Evolutionary conservation across 2,797 vertebrate genomes (phyloP), one percentile per base, ranked within the genome.

Genomic region (Melanotaenia trifasciata): DNA sequence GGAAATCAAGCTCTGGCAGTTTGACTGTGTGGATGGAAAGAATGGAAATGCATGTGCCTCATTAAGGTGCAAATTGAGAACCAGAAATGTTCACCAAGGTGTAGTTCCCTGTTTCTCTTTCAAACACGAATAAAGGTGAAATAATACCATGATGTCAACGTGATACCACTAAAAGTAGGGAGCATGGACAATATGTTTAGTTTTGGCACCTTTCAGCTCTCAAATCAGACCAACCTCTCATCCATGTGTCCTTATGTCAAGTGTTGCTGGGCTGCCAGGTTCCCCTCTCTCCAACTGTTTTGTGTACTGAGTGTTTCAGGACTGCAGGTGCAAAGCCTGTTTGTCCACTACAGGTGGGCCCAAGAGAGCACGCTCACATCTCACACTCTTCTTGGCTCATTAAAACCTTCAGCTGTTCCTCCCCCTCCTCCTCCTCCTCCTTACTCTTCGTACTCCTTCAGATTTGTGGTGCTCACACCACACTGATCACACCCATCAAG

Each of bases 361-460:
- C 67, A 16, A 66, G 85, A 78, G 83, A 80, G 59, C 54, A 68
- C 22, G 63, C 70, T 81, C 85, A 73, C 65, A 70, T 84, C 85
- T 83, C 83, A 69, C 79, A 79, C 77, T 83, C 80, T 82, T 87
- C 85, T 87, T 78, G 85, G 83, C 89, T 91, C 91, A 94, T 94
- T 93, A 92, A 92, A 90, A 87, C 74, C 77, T 80, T 92, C 87
- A 90, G 92, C 90, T 92, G 91, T 89, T 87, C 78, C 75, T 75
- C 68, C 58, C 36, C 75, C 65, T 76, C 73, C 51, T 59, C 43
- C 43, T 9, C 73, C 51, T 59, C 43, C 43, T 9, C 20, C 45
- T 40, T 40, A 13, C 40, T 14, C 40, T 43, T 50, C 45, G 11
- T 22, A 8, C 45, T 50, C 45, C 45, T 50, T 50, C 74, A 70